These are phyloP conservation scores for Sebastes elongatus DNA, from an alignment of 2,797 vertebrate genomes.

Conservation along the genomic window DNA sequence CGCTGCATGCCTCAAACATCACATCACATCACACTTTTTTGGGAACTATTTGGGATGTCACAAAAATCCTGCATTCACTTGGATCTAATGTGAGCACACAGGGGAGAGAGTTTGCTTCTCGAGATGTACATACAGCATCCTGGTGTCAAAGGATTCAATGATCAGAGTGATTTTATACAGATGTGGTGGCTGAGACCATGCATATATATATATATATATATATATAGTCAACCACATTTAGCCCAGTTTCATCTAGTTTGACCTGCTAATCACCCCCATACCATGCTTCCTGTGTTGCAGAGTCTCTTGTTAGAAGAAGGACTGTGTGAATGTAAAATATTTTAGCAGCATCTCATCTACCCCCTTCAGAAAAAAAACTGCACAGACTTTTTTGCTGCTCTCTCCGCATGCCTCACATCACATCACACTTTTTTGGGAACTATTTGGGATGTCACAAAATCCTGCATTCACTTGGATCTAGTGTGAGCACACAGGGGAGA, in stretches of 20 bases:
- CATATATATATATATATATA: too few relatives aligned
- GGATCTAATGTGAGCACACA: neutral
- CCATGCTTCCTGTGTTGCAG: conserved; percentile 9
- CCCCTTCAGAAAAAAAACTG: neutral
- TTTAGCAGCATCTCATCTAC: neutral
- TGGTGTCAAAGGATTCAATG: neutral
- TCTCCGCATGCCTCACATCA: conserved; percentile 11
- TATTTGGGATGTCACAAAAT: neutral
- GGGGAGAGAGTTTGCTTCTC: too few relatives aligned
- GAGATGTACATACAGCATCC: too few relatives aligned
- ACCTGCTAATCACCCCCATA: conserved; percentile 17
- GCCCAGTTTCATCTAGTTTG: neutral
- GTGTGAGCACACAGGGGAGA: too few relatives aligned
- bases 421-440: neutral
- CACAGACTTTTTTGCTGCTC: conserved; percentile 64
- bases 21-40: neutral
- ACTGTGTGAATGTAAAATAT: neutral
- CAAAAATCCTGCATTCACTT: neutral
- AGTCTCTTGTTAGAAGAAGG: too few relatives aligned
- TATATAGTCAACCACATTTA: neutral
- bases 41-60: neutral
- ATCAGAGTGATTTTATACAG: neutral
- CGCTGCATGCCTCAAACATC: neutral
- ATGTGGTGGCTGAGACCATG: neutral
- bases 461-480: neutral